phyloP scores from a whole-genome alignment of 1,140 invertebrate genomes.

The Drosophila eugracilis region DNA sequence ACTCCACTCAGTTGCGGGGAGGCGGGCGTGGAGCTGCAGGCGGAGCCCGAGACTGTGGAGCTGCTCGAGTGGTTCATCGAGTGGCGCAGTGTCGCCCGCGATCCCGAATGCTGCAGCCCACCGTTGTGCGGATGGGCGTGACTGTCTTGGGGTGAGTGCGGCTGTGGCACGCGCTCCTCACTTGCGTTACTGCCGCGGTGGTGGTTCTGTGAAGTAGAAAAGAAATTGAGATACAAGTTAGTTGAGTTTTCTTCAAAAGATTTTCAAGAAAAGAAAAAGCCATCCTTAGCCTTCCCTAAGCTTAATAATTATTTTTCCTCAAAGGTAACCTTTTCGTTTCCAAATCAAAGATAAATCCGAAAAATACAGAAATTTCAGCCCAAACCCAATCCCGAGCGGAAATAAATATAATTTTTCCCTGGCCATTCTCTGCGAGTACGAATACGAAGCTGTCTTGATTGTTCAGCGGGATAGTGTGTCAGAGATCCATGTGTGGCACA shows the following conservation, averaged over 20 bases:
- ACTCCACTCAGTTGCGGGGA: constrained; percentile 81
- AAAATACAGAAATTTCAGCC: not conserved
- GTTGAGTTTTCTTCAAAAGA: not conserved
- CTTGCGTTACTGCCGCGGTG: constrained; percentile 76
- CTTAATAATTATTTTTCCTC: too few relatives aligned
- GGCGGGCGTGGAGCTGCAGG: constrained; percentile 79
- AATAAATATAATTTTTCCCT: constrained; percentile 36
- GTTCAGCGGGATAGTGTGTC: constrained; percentile 26
- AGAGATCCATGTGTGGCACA: constrained; percentile 30
- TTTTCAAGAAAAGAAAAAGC: not conserved
- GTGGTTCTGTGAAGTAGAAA: constrained; percentile 52
- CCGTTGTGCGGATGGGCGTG: constrained; percentile 57
- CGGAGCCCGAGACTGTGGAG: constrained; percentile 65
- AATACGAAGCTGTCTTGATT: constrained; percentile 14
- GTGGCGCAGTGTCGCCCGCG: constrained; percentile 75
- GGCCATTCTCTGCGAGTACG: not conserved
- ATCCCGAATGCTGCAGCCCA: constrained; percentile 71
- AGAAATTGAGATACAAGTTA: not conserved
- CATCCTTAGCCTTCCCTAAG: too few relatives aligned
- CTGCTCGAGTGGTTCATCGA: constrained; percentile 80
- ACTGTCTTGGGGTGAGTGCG: constrained; percentile 74
- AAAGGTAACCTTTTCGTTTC: too few relatives aligned
- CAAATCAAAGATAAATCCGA: not conserved
- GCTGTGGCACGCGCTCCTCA: constrained; percentile 82
- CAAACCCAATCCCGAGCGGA: constrained; percentile 25